Evolutionary conservation across 92 coral and sea anemone genomes (phyloP), one percentile per base, ranked within the genome.

Genomic region (Plumapathes pennacea): DNA sequence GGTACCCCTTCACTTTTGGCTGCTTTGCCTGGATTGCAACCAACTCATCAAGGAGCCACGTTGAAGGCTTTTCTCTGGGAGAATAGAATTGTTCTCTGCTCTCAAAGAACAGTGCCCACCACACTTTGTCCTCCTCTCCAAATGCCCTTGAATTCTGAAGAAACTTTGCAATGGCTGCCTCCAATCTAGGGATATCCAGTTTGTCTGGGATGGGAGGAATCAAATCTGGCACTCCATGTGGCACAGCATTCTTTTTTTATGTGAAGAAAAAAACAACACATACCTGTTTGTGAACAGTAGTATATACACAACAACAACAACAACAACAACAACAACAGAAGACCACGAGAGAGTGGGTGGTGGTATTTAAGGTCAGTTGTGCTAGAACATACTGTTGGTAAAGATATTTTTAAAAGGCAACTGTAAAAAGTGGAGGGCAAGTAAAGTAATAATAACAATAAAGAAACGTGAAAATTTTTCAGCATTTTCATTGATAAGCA

Each of bases 51-150:
- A 46, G 38, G 11, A 46, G 20, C 69, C 57, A 62, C 3, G 12
- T 10, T 2, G 58, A 43, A 31, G 57, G 54, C 30, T 46, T 31
- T 44, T 62, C 55, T 46, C 25, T 42, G 3, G 26, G 9, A 2
- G 57, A 25, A 32, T 38, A 62, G 24, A 25, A 32, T 10, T 32
- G 55, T 44, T 41, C 26, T 19, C 34, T 46, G 52, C 46, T 56
- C 9, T 46, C 23, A 19, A 46, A 46, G 39, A 62, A 62, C 18
- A 19, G 28, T 21, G 27, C 28, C 69, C 57, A 46, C 69, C 69
- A 62, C 13, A 4, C 17, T 21, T 28, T 62, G 42, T 27, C 38
- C 13, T 29, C 21, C 19, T 62, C 57, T 17, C 15, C 46, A 17
- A 62, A 62, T 4, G 42, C 11, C 17, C 54, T 21, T n/a, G 67